Conservation (phyloP, 92 coral and sea anemone species). For the Pocillopora grandis region DNA sequence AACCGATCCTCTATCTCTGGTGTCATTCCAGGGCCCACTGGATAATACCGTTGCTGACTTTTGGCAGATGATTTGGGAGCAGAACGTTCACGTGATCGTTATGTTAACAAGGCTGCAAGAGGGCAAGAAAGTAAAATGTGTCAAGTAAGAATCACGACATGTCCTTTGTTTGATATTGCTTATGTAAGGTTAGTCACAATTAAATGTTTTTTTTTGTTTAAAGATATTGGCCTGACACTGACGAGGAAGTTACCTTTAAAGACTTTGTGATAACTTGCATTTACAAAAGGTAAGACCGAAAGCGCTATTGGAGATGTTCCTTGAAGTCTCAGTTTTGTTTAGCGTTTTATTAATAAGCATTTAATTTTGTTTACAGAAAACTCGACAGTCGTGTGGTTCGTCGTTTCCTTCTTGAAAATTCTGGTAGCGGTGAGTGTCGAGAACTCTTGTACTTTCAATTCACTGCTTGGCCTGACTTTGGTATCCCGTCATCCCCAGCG, state of each 20-base stretch:
- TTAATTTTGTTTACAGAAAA: slow-evolving; percentile 29
- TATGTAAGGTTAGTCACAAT: no score
- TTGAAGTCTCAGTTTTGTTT: not conserved
- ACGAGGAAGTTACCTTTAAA: slow-evolving; percentile 48
- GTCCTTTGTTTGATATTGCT: not conserved
- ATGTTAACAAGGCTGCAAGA: slow-evolving; percentile 66
- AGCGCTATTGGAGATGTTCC: no score
- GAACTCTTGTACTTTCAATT: slow-evolving; percentile 51
- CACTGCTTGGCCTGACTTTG: slow-evolving; percentile 63
- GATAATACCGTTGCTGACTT: slow-evolving; percentile 48
- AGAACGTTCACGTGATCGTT: slow-evolving; percentile 52
- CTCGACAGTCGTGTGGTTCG: slow-evolving; percentile 56
- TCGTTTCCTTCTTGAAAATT: slow-evolving; percentile 44
- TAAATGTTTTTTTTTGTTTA: not conserved
- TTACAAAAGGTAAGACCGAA: slow-evolving; percentile 39
- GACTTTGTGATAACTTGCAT: slow-evolving; percentile 44
- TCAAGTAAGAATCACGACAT: slow-evolving; percentile 43
- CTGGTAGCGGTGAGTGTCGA: slow-evolving; percentile 58
- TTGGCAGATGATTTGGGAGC: slow-evolving; percentile 68
- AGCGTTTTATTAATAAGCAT: not conserved
- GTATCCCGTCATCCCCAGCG: slow-evolving; percentile 56
- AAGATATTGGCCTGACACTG: slow-evolving; percentile 63
- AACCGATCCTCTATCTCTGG: not conserved
- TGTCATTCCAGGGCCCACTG: slow-evolving; percentile 50
- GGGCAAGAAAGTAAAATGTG: slow-evolving; percentile 63